Base-by-base conservation (phyloP, 2,888 invertebrate species). In the Stramonita haemastoma region DNA sequence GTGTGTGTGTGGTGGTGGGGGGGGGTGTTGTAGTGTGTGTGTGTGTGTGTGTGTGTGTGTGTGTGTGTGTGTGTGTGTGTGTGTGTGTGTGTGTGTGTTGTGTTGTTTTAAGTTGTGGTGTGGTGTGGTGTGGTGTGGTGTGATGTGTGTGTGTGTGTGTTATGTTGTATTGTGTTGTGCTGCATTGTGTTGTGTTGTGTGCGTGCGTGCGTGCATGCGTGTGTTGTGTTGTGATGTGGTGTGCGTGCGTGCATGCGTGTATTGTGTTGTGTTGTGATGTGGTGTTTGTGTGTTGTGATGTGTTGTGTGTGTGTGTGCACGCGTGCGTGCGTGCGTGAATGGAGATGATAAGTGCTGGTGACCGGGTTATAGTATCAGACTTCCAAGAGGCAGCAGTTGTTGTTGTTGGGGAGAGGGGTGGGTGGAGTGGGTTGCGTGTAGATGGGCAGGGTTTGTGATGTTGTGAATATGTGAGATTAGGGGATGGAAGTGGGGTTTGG, bases 291-390 rank as follows among this genome's bases (percentile, higher is more conserved):
- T 46, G 46, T 46, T 46, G 46, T 46, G 46, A n/a, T 66, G 19
- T 66, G n/a, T 77, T 77, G n/a, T 77, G n/a, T 77, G n/a, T 77
- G n/a, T 77, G n/a, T 77, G n/a, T 77, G n/a, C n/a, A 4, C 26
- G 4, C 26, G n/a, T n/a, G n/a, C 26, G n/a, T n/a, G n/a, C 26
- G n/a, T n/a, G n/a, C n/a, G n/a, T 77, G 4, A 22, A 66, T 2
- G 13, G 17, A 22, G 13, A 66, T 66, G 46, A 46, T 46, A 46
- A 46, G 46, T 8, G 2, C 46, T 8, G 2, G 46, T 46, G 46
- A 46, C 46, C 46, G 46, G 46, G 2, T 46, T 46, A 8, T 46
- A 46, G 46, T 5, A 46, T 66, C 2, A 22, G 19, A 22, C 66
- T 66, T 1, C 26, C 29, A 22, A 11, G 15, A 22, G 4, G 15